phyloP scores from a whole-genome alignment of 2,888 invertebrate species.

The Pristionchus arcanus region DNA sequence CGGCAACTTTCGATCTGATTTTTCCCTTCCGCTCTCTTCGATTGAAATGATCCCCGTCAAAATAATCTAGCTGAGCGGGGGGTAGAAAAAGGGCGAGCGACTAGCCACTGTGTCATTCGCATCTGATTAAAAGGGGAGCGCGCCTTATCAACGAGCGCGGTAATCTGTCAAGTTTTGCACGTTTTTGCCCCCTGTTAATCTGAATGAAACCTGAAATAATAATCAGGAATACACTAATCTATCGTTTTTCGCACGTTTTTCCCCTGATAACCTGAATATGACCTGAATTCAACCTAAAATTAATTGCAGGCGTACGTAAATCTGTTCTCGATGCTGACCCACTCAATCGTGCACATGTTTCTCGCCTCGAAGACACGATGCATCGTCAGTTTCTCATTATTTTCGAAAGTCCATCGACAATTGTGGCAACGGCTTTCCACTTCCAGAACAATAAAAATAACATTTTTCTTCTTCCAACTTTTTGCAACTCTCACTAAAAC shows the following conservation, averaged over 20 bases:
- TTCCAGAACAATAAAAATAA: no score
- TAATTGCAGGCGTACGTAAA: neutral
- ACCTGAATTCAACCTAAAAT: neutral
- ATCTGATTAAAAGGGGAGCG: neutral
- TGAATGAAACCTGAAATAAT: neutral
- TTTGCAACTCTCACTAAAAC: no score
- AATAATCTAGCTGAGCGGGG: neutral
- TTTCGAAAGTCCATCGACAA: no score
- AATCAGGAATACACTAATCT: neutral
- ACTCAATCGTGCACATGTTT: constrained; percentile 15
- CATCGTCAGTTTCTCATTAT: neutral
- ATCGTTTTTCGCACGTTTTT: neutral
- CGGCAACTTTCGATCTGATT: neutral
- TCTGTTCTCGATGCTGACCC: constrained; percentile 34
- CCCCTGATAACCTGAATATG: neutral
- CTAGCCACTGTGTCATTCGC: neutral
- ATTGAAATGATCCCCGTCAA: neutral
- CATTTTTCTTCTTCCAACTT: no score
- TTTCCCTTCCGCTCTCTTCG: neutral
- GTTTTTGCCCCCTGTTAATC: neutral
- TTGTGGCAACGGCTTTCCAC: no score
- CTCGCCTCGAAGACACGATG: constrained; percentile 36
- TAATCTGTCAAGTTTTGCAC: neutral
- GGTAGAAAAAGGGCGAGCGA: neutral
- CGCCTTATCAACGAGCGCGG: neutral